Base-by-base conservation (phyloP, 2,888 invertebrate genomes). In the Xylota segnis region DNA sequence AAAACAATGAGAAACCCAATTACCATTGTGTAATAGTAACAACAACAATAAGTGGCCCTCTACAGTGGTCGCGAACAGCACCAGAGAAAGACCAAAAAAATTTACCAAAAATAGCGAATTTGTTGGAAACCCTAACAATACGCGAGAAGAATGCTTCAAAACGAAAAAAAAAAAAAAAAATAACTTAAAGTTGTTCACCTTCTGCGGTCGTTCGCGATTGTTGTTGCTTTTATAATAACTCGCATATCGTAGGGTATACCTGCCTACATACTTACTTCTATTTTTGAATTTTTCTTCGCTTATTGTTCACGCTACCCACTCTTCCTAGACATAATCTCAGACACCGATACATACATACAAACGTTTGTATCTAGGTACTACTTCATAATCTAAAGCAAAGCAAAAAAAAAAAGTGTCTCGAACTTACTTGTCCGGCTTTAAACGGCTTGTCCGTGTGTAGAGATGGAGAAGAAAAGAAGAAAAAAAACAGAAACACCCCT, bases 401-500 rank as follows among this genome's bases (percentile, higher is more conserved):
- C n/a, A 43, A 6, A 43, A 43, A 43, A 43, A 14, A 43, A 43
- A 75, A 66, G 61, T 66, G 66, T 83, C 65, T 58, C 63, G 58
- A 75, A 84, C 79, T 79, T 84, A 84, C 84, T 81, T 79, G 84
- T 84, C 84, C 84, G 84, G 84, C 81, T 72, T 66, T 76, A 81
- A 82, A 77, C 71, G 71, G 71, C 86, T 81, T 72, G 70, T 50
- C 58, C 78, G 70, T 74, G 72, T 83, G 65, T 78, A 63, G 18
- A 23, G 23, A 23, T 3, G 23, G 3, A 23, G 3, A 34, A 58
- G 45, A n/a, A 63, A 45, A 6, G 58, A 43, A 40, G 14, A 56
- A 63, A 34, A 34, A 4, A 34, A 52, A 59, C n/a, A n/a, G 59
- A 23, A 16, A 16, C 58, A 47, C 47, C 58, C 6, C 75, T 18